Base-by-base conservation (phyloP, 2,888 invertebrate species). In the Octodonta nipae region DNA sequence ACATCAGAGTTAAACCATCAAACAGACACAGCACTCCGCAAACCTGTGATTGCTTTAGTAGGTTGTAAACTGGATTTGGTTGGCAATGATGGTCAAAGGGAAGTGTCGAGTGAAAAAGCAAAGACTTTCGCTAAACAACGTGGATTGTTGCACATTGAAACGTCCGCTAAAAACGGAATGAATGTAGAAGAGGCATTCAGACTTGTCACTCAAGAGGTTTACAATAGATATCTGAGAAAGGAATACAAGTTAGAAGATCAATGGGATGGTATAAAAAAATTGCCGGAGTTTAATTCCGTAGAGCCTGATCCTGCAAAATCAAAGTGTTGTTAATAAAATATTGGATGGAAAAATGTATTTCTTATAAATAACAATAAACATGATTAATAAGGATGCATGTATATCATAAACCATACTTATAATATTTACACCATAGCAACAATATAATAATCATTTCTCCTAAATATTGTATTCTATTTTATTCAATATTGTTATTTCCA, bases 181-280 rank as follows among this genome's bases (percentile, higher is more conserved):
- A 92, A 93, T 60, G 91, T 95, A 2, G 89, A 92, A 65, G 84
- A 88, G 52, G 86, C 89, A 6, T 95, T 95, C 62, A 75, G 78
- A 35, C 73, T 79, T 44, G 82, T 95, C 12, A 88, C 92, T 31
- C 85, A 88, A 63, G 89, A 92, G 61, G 83, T 85, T 3, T 86
- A 85, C 61, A 80, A 84, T 52, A 75, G 87, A 56, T 83, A 93
- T 51, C 81, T 85, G 52, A 80, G 79, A 8, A 92, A 92, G 10
- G 88, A 91, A 65, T 89, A 93, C 56, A 84, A 84, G 59, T 75
- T 88, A 2, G 87, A 87, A 55, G 92, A 92, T 42, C 93, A 91
- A 8, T 93, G 93, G 92, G 93, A 95, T 54, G 93, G 95, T 4
- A 89, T 95, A 33, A 93, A 93, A 63, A 84, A 85, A 16, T 93